Base-by-base conservation (phyloP, 2,888 invertebrate genomes). In the Synergus itoensis region DNA sequence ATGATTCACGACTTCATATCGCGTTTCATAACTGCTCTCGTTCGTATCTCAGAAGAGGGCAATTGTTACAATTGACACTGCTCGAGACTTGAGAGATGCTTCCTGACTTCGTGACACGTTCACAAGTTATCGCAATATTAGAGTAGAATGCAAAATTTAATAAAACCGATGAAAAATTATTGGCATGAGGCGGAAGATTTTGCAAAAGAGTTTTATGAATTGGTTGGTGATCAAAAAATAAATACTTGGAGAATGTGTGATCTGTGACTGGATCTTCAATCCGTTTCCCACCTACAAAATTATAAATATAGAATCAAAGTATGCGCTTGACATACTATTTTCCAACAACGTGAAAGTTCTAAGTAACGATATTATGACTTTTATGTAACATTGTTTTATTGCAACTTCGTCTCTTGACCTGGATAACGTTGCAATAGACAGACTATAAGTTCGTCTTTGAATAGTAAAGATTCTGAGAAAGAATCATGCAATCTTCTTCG, bases 321-420 rank as follows among this genome's bases (percentile, higher is more conserved):
- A 69, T 69, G 69, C 45, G 48, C 48, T 69, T 69, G 69, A 69
- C 69, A 69, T 28, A 69, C 69, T 69, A 69, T 69, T 69, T 69
- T 69, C 48, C 69, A 69, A 69, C 69, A 69, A 69, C 69, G 69
- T 16, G 69, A 69, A 69, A 69, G 69, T 69, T 69, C 69, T 48
- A 69, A 69, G 69, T 69, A 69, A 69, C 28, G 69, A 69, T 69
- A 69, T 69, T 69, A 69, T 69, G 69, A 67, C 69, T 69, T 69
- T 69, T 69, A 48, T 69, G 69, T 69, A 69, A 69, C 69, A 16
- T 48, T 43, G 45, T 21, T 69, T 69, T 48, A 69, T 69, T 69
- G 69, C 45, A 45, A 28, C 69, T 69, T 69, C 69, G 69, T 69
- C 69, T 69, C 69, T 69, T 69, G 69, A 69, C 69, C 69, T 69